A percentile compares a stretch with the other conserved stretches of the same genome.
These are phyloP conservation scores for Amazona vittata DNA, from an alignment of 2,113 vertebrate genomes.

Conservation along the genomic window DNA sequence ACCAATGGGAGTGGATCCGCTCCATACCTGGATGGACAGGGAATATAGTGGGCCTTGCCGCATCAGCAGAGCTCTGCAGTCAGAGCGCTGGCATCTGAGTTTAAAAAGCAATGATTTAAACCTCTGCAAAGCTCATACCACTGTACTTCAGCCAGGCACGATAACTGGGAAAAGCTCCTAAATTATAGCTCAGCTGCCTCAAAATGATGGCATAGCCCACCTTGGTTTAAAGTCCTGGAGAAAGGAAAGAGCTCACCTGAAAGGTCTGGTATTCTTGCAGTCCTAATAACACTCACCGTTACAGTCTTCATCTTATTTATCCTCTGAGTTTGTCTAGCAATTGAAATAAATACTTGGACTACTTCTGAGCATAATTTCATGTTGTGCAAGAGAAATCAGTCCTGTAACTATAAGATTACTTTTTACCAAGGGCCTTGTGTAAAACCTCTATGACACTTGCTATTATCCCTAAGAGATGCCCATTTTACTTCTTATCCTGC, in stretches of 20 bases:
- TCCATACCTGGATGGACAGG: fast-evolving
- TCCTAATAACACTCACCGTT: not conserved
- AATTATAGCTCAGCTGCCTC: not conserved
- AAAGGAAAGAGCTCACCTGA: not conserved
- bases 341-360: not conserved
- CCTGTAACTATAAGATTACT: not conserved
- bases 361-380: not conserved
- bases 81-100: not conserved
- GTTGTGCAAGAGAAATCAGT: not conserved
- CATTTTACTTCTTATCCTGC: not conserved
- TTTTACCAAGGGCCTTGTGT: not conserved
- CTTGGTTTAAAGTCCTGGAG: not conserved
- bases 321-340: not conserved
- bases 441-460: not conserved
- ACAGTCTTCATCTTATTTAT: not conserved
- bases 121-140: not conserved
- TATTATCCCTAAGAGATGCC: not conserved
- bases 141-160: not conserved
- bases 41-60: not conserved
- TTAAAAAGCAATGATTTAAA: not conserved
- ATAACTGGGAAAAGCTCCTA: not conserved
- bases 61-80: fast-evolving
- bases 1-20: not conserved
- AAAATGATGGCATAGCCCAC: not conserved
- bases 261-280: not conserved